Percentiles rank a stretch among this genome's conserved stretches.
Conservation (phyloP, 1,140 invertebrate genomes). For the Drosophila fuyamai region DNA sequence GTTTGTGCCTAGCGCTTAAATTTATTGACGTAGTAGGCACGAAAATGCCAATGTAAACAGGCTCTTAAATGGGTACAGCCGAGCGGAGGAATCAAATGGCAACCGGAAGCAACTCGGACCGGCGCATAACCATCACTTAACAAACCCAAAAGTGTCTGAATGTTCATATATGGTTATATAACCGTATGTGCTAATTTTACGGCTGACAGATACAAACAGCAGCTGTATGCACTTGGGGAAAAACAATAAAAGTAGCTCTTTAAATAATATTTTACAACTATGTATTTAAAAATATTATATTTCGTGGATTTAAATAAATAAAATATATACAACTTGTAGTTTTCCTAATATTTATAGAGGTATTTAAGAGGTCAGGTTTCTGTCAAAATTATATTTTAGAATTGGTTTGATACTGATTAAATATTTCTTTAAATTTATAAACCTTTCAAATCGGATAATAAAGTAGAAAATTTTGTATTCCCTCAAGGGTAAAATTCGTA, state of each 20-base stretch:
- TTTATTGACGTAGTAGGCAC: constrained; percentile 69
- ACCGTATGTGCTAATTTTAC: constrained; percentile 44
- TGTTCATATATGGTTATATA: constrained; percentile 33
- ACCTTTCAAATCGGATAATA: too few species aligned
- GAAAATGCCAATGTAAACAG: constrained; percentile 65
- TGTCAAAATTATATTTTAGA: too few species aligned
- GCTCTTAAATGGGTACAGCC: constrained; percentile 23
- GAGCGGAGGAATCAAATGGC: constrained; percentile 34
- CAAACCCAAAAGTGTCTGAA: constrained; percentile 28
- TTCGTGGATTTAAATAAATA: too few species aligned
- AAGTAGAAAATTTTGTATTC: too few species aligned
- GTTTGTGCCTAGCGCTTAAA: constrained; percentile 58
- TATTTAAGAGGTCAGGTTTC: too few species aligned
- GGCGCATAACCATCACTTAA: constrained; percentile 27
- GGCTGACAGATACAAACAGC: constrained; percentile 25
- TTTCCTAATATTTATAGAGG: too few species aligned
- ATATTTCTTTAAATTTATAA: too few species aligned
- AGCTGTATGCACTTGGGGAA: constrained; percentile 15
- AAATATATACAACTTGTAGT: too few species aligned
- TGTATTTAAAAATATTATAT: too few species aligned
- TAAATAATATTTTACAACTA: too few species aligned
- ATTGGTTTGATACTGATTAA: too few species aligned
- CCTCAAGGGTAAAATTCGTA: too few species aligned
- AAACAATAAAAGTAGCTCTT: neutral
- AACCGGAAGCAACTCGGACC: constrained; percentile 36